Conservation (phyloP, 2,797 vertebrate genomes). For the Erethizon dorsatum region DNA sequence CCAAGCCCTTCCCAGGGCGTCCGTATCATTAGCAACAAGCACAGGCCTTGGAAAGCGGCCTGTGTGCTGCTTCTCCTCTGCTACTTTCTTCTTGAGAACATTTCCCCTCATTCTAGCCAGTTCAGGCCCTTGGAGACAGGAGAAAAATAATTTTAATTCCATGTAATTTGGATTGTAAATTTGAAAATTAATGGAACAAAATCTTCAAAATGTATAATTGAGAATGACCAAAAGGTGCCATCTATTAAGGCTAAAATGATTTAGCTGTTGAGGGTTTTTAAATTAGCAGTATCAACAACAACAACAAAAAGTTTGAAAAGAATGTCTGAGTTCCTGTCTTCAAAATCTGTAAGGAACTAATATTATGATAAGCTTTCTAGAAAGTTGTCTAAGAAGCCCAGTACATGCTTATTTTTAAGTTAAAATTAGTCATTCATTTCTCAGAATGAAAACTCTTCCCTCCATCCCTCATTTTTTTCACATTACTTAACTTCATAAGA, state of each 20-base stretch:
- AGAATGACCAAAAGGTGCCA: neutral
- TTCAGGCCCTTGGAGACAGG: neutral
- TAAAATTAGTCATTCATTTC: neutral
- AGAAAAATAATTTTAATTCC: neutral
- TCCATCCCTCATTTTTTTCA: neutral
- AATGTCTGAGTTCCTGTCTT: neutral
- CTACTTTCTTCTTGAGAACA: neutral
- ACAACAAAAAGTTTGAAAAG: neutral
- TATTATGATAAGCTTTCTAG: neutral
- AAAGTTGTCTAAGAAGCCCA: neutral
- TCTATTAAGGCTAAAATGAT: neutral
- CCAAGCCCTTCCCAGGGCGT: accelerated
- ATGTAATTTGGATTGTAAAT: neutral
- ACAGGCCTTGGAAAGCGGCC: neutral
- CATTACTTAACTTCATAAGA: neutral
- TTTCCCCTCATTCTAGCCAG: neutral
- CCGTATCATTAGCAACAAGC: neutral
- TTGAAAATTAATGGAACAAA: neutral
- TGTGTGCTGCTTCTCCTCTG: accelerated
- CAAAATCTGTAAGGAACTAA: neutral
- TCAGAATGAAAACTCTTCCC: neutral
- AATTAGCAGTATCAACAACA: neutral
- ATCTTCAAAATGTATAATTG: neutral
- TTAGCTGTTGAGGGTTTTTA: neutral
- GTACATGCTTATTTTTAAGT: neutral